Base-by-base conservation (phyloP, 2,888 invertebrate genomes). In the Dryobotodes eremita region DNA sequence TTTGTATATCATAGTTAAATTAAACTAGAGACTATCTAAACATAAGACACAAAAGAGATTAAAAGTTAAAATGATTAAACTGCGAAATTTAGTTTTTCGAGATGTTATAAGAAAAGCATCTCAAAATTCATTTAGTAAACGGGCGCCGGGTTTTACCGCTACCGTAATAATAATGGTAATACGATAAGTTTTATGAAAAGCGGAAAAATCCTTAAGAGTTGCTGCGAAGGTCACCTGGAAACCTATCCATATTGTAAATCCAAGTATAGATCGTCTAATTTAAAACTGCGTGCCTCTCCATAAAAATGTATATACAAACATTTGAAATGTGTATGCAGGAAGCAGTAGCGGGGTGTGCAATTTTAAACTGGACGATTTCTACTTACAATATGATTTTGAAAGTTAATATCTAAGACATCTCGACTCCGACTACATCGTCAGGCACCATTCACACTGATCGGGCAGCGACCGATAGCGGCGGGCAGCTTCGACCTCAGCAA, bases 101-200 rank as follows among this genome's bases (percentile, higher is more conserved):
- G 1, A 7, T 50, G 0, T 20, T 10, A 1, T 26, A 48, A 36
- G 23, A 23, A 42, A 23, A 70, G 7, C 48, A 7, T 64, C 36
- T 20, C 13, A 66, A 64, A 15, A 73, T 2, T 71, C 17, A 73
- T 66, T 66, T 17, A 20, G 46, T 46, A 46, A 80, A 69, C 69
- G 68, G 20, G 20, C n/a, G 13, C 20, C 17, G 6, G n/a, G 13
- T 42, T 64, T 50, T 50, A n/a, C 23, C 11, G 42, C 15, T 53
- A 48, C 13, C 5, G 10, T 53, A 20, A 42, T 36, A 46, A 36
- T 71, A 66, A 74, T 23, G 75, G 17, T 59, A 65, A 53, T 31
- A 72, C 11, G n/a, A 53, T 53, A 81, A 23, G 7, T 26, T 17
- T 31, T 42, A 17, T 15, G 42, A 46, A 65, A 17, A 46, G 3